phyloP scores from a whole-genome alignment of 2,113 vertebrate species.

The Prolemur simus region DNA sequence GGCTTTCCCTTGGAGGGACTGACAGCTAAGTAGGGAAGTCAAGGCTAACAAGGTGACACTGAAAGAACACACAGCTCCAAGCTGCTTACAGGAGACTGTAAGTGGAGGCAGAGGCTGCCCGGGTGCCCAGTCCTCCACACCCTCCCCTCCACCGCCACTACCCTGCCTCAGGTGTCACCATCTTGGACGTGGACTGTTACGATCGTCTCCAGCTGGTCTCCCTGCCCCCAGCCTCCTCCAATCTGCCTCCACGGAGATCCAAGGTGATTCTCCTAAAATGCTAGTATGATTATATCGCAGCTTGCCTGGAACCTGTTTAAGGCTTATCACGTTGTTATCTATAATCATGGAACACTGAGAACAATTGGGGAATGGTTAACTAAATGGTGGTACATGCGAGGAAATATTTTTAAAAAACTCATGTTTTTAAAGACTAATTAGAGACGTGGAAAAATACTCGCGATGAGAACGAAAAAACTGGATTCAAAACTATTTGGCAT shows the following conservation, averaged over 20 bases:
- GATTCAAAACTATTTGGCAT: background rate
- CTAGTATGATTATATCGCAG: background rate
- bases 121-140: too few species aligned
- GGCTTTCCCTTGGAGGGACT: background rate
- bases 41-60: background rate
- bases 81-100: background rate
- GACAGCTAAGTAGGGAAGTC: background rate
- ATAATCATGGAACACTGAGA: background rate
- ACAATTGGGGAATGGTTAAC: background rate
- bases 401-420: background rate
- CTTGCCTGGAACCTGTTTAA: background rate
- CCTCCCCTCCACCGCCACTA: accelerated
- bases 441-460: background rate
- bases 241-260: background rate
- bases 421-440: background rate
- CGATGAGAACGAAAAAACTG: background rate
- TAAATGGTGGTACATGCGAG: background rate
- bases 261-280: background rate
- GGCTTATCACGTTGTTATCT: background rate
- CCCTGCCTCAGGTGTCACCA: background rate
- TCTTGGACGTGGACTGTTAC: background rate
- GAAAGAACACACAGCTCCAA: background rate
- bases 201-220: background rate
- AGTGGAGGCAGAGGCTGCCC: background rate
- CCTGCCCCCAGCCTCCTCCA: background rate